Evolutionary conservation across 2,113 vertebrate genomes (phyloP), one percentile per base, ranked within the genome.

Genomic region (Osmerus mordax): DNA sequence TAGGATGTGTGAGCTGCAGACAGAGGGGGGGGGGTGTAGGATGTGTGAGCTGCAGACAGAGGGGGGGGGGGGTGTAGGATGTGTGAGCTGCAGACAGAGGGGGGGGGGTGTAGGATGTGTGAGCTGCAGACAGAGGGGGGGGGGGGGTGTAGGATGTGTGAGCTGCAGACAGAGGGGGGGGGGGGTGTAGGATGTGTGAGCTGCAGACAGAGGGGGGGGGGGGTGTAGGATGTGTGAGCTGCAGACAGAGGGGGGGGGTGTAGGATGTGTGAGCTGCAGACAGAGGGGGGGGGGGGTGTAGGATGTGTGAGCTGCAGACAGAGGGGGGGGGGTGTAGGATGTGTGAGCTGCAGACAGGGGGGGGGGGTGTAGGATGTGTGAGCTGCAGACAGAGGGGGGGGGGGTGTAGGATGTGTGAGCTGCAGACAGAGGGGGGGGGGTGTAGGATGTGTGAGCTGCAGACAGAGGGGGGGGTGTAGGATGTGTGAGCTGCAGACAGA

Each of bases 161-260:
- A 18, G 15, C 75, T 36, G 32, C 32, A 36, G 52, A 23, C 28
- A 18, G 13, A 0, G 28, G 4, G 58, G 41, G 8, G 41, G 36
- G 13, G 55, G 79, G 70, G 65, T 78, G 65, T 61, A 55, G 66
- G 63, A 65, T 3, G 66, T 69, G 75, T 29, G 25, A 18, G 15
- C 75, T 36, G 32, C 32, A 36, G 52, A 23, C 28, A 18, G 13
- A 0, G 28, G 4, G 58, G 41, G 8, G 41, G 36, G 13, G 55
- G 79, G 70, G 65, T 78, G 65, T 61, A 55, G 66, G 63, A 65
- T 3, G 66, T 69, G 75, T 29, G 25, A 18, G 15, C 75, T 36
- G 32, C 32, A 36, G 52, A 23, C 28, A 18, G 13, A 0, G 41
- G 8, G 41, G 36, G 13, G 55, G 79, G 70, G 65, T 78, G 65